Evolutionary conservation across 2,888 invertebrate genomes (phyloP).

Genomic region (Acanthosepion pharaonis): DNA sequence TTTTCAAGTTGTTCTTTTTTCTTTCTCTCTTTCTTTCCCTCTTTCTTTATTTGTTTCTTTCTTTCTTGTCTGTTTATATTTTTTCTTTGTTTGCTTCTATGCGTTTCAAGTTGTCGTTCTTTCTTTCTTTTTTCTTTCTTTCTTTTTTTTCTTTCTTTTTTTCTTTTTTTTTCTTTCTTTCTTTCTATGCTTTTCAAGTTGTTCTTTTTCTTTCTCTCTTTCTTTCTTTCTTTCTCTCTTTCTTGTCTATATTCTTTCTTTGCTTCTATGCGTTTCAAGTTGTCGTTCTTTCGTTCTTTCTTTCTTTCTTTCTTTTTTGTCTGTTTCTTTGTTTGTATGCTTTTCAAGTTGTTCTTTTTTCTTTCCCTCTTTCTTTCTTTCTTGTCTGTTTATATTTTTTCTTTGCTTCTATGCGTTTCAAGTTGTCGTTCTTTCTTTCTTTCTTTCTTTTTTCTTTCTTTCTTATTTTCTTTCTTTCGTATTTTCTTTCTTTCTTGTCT

Average conservation of each 20-base stretch:
- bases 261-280: no score
- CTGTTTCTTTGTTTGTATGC: no score
- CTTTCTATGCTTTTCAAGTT: no score
- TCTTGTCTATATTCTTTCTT: not conserved
- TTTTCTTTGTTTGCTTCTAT: not conserved
- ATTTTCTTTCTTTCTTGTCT: not conserved
- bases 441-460: not conserved
- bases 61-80: not conserved
- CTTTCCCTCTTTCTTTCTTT: not conserved
- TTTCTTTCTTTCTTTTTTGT: not conserved
- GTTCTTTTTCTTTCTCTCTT: not conserved
- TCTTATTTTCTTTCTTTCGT: not conserved
- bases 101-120: no score
- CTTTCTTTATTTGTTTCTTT: not conserved
- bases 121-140: not conserved
- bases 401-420: not conserved
- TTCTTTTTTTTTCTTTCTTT: no score
- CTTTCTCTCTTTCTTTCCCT: not conserved
- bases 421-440: no score
- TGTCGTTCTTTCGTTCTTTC: not conserved
- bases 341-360: no score
- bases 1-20: not conserved
- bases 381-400: not conserved
- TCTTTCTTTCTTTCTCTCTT: not conserved
- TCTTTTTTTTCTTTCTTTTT: not conserved